Evolutionary conservation across 2,888 invertebrate species (phyloP), one percentile per base, ranked within the genome.

Genomic region (Dasypogon diadema): DNA sequence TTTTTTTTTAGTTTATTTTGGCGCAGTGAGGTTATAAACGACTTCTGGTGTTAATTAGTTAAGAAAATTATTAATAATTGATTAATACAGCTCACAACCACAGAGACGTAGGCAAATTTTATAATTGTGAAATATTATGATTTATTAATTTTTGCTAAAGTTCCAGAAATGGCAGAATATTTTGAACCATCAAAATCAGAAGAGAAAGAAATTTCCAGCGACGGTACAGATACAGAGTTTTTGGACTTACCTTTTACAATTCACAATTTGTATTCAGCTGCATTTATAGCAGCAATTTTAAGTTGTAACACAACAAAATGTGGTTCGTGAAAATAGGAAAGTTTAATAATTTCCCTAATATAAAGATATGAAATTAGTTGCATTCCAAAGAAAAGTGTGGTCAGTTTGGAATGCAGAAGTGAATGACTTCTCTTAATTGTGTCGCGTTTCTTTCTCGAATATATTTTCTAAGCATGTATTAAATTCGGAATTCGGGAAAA

Each of bases 131-230:
- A n/a, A n/a, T n/a, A n/a, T n/a, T n/a, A n/a, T n/a, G n/a, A n/a
- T 30, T 30, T 6, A 30, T 30, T 42, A 42, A 42, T 42, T 42
- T 42, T 42, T 42, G 6, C 42, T 42, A 42, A 42, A 42, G 42
- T 6, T 42, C 1, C 42, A 42, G 18, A 65, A 65, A 65, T 65
- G 65, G 65, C 42, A 14, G 48, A 65, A 24, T 42, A 65, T 22
- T 48, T 46, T 46, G 65, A 65, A 46, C 14, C 14, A 12, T 8
- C 14, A 24, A 46, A 22, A 46, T 26, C 46, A 1, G 21, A 22
- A 4, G 78, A 78, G 73, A 60, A 75, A 65, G 79, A 78, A 74
- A 68, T 77, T 54, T 79, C 79, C 16, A 79, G 79, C 77, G 79
- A 79, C 68, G 26, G 58, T 16, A 56, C 55, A 21, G 79, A 78